Evolutionary conservation across 2,888 invertebrate genomes (phyloP).

Genomic region (Eupithecia subumbrata): DNA sequence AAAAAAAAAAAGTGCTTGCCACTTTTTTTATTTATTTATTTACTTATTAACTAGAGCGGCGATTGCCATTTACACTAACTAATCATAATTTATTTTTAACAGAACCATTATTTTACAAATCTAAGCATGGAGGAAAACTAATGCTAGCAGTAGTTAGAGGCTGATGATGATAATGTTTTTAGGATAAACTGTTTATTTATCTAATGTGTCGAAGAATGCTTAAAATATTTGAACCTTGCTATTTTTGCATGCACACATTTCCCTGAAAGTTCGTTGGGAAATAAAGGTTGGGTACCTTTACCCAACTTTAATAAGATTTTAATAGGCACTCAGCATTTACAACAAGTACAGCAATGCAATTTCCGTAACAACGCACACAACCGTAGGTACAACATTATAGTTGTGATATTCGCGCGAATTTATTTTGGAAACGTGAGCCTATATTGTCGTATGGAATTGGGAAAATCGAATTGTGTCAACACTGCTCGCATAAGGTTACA

Average conservation of each 20-base stretch:
- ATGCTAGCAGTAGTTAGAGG: too few species aligned
- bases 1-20: too few species aligned
- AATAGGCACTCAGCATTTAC: slow-evolving; percentile 27
- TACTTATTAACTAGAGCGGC: too few species aligned
- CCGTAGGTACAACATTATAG: slow-evolving; percentile 36
- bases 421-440: slow-evolving; percentile 61
- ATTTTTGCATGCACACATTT: background rate
- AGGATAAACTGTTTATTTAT: too few species aligned
- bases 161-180: too few species aligned
- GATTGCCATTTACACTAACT: too few species aligned
- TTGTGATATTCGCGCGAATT: slow-evolving; percentile 48
- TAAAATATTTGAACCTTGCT: background rate
- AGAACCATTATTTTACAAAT: too few species aligned
- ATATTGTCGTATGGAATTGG: slow-evolving; percentile 68
- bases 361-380: slow-evolving; percentile 27
- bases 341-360: slow-evolving; percentile 32
- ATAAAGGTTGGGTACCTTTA: slow-evolving; percentile 3
- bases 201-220: background rate
- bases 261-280: slow-evolving; percentile 1
- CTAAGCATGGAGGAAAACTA: too few species aligned
- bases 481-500: slow-evolving; percentile 50
- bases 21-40: too few species aligned
- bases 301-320: slow-evolving; percentile 28
- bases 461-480: slow-evolving; percentile 71
- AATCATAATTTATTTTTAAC: too few species aligned